phyloP scores from a whole-genome alignment of 2,888 invertebrate genomes.

The Hypomecis punctinalis region DNA sequence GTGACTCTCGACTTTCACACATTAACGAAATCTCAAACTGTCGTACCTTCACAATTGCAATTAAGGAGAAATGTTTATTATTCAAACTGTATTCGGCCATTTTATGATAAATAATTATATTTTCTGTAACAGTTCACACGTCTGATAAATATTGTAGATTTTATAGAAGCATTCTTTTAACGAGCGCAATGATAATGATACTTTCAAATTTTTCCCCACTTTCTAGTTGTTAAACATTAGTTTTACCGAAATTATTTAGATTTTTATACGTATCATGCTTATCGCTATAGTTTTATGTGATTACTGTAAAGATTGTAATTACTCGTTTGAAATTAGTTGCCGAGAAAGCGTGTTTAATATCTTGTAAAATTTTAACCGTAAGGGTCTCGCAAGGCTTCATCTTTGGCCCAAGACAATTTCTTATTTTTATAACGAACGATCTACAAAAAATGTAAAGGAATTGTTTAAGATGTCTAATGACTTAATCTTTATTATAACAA shows the following conservation, averaged over 20 bases:
- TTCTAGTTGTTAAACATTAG: conserved; percentile 69
- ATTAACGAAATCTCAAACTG: conserved; percentile 16
- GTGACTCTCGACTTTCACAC: conserved; percentile 25
- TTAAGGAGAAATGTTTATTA: conserved; percentile 53
- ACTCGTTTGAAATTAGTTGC: conserved; percentile 4
- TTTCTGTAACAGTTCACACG: conserved; percentile 58
- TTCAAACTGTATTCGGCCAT: conserved; percentile 40
- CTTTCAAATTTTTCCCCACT: conserved; percentile 65
- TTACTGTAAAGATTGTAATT: conserved; percentile 18
- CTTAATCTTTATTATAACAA: no score
- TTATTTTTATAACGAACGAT: background rate
- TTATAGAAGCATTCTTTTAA: conserved; percentile 62
- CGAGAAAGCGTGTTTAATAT: conserved; percentile 22
- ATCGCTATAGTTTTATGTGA: conserved; percentile 23
- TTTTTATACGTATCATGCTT: conserved; percentile 27
- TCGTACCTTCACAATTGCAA: conserved; percentile 38
- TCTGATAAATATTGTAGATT: conserved; percentile 55
- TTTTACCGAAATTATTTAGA: conserved; percentile 37
- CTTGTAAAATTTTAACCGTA: conserved; percentile 12
- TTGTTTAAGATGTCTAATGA: no score
- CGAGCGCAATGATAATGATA: conserved; percentile 46
- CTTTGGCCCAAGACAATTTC: conserved; percentile 5
- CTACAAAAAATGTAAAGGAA: no score
- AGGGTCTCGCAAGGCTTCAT: conserved; percentile 15
- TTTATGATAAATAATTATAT: conserved; percentile 26